phyloP scores from a whole-genome alignment of 2,113 vertebrate species.

The Piprites chloris region DNA sequence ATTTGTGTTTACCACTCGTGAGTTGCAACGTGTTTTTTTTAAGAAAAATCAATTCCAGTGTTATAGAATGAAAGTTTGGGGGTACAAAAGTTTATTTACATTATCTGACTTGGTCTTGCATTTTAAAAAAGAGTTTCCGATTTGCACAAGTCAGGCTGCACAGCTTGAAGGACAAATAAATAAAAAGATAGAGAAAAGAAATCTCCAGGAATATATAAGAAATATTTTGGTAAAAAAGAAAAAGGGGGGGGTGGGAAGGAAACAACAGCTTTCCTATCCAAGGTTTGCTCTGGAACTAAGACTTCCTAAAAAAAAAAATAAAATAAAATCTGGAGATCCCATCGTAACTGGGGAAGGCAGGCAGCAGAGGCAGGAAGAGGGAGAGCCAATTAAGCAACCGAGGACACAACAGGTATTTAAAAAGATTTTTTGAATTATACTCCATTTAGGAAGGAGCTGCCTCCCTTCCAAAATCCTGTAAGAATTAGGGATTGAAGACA shows the following conservation, averaged over 20 bases:
- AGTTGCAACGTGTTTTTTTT: neutral
- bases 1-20: conserved; percentile 48
- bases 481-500: conserved; percentile 43
- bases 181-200: neutral
- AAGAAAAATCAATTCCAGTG: conserved; percentile 7
- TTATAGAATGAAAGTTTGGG: conserved; percentile 54
- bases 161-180: conserved; percentile 6
- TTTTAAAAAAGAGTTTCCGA: conserved; percentile 42
- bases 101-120: neutral
- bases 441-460: conserved; percentile 32
- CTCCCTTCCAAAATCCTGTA: conserved; percentile 26
- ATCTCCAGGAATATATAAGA: neutral
- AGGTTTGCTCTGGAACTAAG: neutral
- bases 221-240: neutral
- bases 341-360: neutral
- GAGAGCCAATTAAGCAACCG: conserved; percentile 24
- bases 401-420: conserved; percentile 58
- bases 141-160: neutral
- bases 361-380: neutral
- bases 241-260: neutral
- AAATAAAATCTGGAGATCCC: neutral
- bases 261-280: neutral
- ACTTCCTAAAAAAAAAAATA: neutral
- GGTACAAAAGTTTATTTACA: conserved; percentile 38
- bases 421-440: conserved; percentile 14